A percentile compares a stretch with the other conserved stretches of the same genome.
These are phyloP conservation scores for Fragum fragum DNA, from an alignment of 2,888 invertebrate genomes.

Conservation along the genomic window DNA sequence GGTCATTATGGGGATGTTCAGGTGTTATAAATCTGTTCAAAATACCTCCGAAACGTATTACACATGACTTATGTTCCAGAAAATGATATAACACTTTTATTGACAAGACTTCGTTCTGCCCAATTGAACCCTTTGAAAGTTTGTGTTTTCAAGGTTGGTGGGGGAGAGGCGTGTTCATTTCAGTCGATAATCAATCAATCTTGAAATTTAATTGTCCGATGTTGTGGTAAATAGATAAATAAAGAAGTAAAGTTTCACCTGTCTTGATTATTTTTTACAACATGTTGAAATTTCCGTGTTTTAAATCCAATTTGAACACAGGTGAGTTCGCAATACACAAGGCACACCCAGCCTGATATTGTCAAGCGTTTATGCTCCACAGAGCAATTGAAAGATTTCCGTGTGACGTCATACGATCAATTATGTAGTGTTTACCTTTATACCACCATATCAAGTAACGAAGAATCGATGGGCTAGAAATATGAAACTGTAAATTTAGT, in stretches of 20 bases:
- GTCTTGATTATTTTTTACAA: neutral
- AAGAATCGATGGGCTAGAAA: neutral
- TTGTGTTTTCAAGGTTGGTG: neutral
- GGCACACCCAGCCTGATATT: slow-evolving; percentile 12
- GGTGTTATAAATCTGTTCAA: no score
- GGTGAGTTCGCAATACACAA: slow-evolving; percentile 12
- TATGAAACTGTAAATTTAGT: neutral
- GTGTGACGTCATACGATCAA: slow-evolving; percentile 18
- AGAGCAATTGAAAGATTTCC: slow-evolving; percentile 9
- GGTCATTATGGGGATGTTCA: no score
- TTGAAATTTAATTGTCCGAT: neutral
- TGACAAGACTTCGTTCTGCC: neutral
- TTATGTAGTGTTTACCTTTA: slow-evolving; percentile 15
- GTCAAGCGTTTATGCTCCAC: slow-evolving; percentile 26
- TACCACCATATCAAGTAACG: neutral
- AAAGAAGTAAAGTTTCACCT: neutral
- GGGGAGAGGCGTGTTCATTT: neutral
- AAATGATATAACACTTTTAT: neutral
- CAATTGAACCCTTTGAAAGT: neutral
- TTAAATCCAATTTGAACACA: slow-evolving; percentile 21
- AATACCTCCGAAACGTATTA: no score
- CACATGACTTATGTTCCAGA: neutral
- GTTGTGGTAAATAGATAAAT: neutral
- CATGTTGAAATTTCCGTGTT: slow-evolving; percentile 20
- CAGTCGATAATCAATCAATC: neutral